These are phyloP conservation scores for Macrochelys suwanniensis DNA, from an alignment of 2,797 vertebrate species.

Conservation along the genomic window DNA sequence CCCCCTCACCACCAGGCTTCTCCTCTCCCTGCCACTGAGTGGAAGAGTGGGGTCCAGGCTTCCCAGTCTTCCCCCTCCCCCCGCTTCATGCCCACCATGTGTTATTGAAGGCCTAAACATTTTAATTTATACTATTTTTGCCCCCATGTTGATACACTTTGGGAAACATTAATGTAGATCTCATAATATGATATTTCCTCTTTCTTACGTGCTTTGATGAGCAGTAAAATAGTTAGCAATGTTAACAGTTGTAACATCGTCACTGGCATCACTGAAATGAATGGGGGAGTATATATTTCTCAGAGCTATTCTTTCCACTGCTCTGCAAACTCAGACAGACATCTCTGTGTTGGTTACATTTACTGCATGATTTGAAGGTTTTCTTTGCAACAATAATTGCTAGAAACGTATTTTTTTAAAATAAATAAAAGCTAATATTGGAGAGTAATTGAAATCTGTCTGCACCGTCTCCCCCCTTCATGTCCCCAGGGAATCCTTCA, in stretches of 20 bases:
- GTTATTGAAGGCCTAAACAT: not conserved
- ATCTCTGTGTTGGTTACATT: not conserved
- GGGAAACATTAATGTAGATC: not conserved
- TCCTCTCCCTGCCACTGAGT: not conserved
- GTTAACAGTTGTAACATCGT: not conserved
- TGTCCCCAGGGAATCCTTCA: not conserved
- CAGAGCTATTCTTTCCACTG: not conserved
- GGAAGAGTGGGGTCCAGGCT: not conserved
- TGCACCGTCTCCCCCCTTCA: not conserved
- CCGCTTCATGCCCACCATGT: not conserved
- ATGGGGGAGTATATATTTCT: not conserved
- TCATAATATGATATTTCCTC: not conserved
- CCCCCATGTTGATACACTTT: slow-evolving; percentile 3
- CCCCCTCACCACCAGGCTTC: not conserved
- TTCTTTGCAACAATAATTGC: not conserved
- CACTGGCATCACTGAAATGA: not conserved
- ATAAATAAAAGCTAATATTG: not conserved
- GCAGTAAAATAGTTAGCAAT: not conserved
- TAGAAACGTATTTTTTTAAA: not conserved
- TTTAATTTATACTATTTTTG: not conserved
- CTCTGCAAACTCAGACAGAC: not conserved
- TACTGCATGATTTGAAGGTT: not conserved
- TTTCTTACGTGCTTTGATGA: not conserved
- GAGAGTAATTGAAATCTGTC: not conserved
- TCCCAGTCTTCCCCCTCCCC: not conserved